These are phyloP conservation scores for Serripes groenlandicus DNA, from an alignment of 2,888 invertebrate species.

Conservation along the genomic window DNA sequence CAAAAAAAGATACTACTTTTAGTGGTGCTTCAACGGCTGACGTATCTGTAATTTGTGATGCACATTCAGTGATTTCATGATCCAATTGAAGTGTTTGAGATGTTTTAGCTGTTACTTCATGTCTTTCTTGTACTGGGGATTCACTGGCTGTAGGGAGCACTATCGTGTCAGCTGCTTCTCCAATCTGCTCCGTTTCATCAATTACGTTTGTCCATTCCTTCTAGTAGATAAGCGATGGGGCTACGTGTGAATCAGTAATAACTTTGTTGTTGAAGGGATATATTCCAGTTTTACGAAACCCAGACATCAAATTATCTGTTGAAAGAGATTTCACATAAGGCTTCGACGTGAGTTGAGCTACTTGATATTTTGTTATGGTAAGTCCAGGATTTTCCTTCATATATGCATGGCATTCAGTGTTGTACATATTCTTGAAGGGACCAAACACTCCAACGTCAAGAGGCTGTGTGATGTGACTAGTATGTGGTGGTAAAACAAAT, in stretches of 20 bases:
- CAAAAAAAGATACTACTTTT: slow-evolving; percentile 11
- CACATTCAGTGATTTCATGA: not conserved
- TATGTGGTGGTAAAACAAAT: slow-evolving; percentile 39
- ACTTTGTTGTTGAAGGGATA: slow-evolving; percentile 30
- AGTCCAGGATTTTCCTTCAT: slow-evolving; percentile 36
- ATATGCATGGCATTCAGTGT: slow-evolving; percentile 37
- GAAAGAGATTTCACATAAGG: slow-evolving; percentile 45
- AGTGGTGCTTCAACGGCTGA: not conserved
- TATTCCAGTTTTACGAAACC: slow-evolving; percentile 43
- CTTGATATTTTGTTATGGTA: slow-evolving; percentile 37
- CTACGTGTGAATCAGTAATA: slow-evolving; percentile 14
- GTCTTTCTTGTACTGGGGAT: not conserved
- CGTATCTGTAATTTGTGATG: not conserved
- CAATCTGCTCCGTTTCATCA: not conserved
- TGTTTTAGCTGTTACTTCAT: not conserved
- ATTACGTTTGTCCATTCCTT: not conserved
- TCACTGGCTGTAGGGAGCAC: not conserved
- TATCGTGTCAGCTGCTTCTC: not conserved
- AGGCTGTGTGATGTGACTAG: slow-evolving; percentile 47
- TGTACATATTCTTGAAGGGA: slow-evolving; percentile 36
- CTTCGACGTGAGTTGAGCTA: slow-evolving; percentile 39
- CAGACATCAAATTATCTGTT: slow-evolving; percentile 27
- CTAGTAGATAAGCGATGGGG: slow-evolving; percentile 41
- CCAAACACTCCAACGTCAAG: slow-evolving; percentile 50
- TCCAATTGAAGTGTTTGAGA: not conserved